Percentiles rank a stretch among this genome's conserved stretches.
Evolutionary conservation across 2,797 vertebrate genomes (phyloP).

Genomic region (Graptemys geographica): DNA sequence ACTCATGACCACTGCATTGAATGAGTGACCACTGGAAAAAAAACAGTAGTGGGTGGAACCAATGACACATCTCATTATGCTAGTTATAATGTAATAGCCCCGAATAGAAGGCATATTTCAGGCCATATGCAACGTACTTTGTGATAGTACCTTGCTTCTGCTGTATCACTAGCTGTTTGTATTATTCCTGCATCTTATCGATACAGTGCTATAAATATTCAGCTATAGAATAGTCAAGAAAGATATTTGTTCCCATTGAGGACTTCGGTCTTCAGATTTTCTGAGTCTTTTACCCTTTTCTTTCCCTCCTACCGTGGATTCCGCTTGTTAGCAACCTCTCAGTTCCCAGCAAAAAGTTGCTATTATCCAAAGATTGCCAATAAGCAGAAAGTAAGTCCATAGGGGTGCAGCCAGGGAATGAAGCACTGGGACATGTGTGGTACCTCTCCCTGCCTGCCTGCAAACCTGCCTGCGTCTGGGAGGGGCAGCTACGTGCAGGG

Average conservation of each 20-base stretch:
- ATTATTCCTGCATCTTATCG: not conserved
- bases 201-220: not conserved
- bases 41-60: not conserved
- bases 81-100: not conserved
- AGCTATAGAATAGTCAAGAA: not conserved
- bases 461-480: not conserved
- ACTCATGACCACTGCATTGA: not conserved
- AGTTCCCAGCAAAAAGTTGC: not conserved
- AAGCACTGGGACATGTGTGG: not conserved
- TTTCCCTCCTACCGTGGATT: not conserved
- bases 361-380: not conserved
- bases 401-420: not conserved
- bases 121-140: not conserved
- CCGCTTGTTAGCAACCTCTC: not conserved
- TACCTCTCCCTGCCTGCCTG: not conserved
- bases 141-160: not conserved
- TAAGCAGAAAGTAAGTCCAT: not conserved
- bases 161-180: not conserved
- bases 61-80: not conserved
- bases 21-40: not conserved
- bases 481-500: not conserved
- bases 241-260: not conserved
- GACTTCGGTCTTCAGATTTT: not conserved
- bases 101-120: not conserved
- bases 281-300: not conserved